Conservation (phyloP, 2,888 invertebrate genomes). For the Alsophila aescularia region DNA sequence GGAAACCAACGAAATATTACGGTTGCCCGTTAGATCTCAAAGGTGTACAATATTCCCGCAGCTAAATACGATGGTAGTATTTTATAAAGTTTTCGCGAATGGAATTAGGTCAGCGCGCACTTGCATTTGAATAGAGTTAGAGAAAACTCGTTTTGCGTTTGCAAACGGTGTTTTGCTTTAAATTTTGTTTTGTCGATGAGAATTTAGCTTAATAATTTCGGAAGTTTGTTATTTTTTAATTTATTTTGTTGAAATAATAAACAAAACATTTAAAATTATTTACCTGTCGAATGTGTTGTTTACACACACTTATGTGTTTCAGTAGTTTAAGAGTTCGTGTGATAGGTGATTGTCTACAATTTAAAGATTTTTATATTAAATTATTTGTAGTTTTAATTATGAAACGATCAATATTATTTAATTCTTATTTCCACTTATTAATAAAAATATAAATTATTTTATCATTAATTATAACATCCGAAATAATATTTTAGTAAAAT, state of each 20-base stretch:
- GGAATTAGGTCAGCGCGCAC: conserved; percentile 5
- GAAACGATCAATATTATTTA: no score
- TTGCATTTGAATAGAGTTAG: conserved; percentile 13
- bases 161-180: conserved; percentile 1
- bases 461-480: background rate
- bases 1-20: no score
- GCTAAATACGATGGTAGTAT: background rate
- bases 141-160: conserved; percentile 4
- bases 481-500: background rate
- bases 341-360: no score
- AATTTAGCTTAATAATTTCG: conserved; percentile 1
- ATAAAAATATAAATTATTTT: background rate
- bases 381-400: no score
- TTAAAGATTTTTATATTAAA: no score
- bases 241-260: no score
- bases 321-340: no score
- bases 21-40: background rate
- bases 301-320: no score
- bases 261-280: no score
- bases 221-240: no score
- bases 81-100: conserved; percentile 1
- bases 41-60: background rate
- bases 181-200: background rate
- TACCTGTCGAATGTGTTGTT: no score
- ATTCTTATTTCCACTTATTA: no score